phyloP scores from a whole-genome alignment of 2,888 invertebrate species.

The Netelia melanura region DNA sequence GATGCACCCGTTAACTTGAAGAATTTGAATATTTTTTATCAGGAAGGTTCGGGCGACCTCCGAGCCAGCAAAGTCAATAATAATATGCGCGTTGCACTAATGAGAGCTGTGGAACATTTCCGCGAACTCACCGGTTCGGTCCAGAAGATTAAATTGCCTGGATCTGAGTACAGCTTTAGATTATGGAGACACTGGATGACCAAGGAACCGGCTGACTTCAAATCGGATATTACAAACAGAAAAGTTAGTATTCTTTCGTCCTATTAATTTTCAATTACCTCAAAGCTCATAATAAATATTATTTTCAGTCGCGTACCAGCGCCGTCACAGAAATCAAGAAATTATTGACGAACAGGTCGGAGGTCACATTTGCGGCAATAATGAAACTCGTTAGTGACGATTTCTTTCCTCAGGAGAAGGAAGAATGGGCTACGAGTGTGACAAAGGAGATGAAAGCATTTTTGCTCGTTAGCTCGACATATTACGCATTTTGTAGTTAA shows the following conservation, averaged over 20 bases:
- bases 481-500: not conserved
- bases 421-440: constrained; percentile 88
- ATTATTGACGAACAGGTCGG: constrained; percentile 87
- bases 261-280: not conserved
- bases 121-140: constrained; percentile 81
- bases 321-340: constrained; percentile 82
- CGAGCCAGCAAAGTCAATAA: constrained; percentile 90
- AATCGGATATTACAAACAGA: constrained; percentile 88
- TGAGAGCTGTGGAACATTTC: constrained; percentile 85
- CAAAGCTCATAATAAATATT: constrained; percentile 3
- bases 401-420: constrained; percentile 88
- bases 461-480: constrained; percentile 86
- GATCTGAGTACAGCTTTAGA: constrained; percentile 86
- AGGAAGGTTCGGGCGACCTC: constrained; percentile 91
- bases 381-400: constrained; percentile 89
- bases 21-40: constrained; percentile 91
- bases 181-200: constrained; percentile 93
- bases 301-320: constrained; percentile 77
- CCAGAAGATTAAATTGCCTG: constrained; percentile 83
- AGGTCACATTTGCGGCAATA: constrained; percentile 89
- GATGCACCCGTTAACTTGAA: constrained; percentile 88
- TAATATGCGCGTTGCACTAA: constrained; percentile 89
- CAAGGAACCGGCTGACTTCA: constrained; percentile 89
- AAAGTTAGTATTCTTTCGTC: constrained; percentile 79
- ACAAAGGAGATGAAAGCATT: constrained; percentile 87